Base-by-base conservation (phyloP, 2,797 vertebrate genomes). In the Nasua narica region DNA sequence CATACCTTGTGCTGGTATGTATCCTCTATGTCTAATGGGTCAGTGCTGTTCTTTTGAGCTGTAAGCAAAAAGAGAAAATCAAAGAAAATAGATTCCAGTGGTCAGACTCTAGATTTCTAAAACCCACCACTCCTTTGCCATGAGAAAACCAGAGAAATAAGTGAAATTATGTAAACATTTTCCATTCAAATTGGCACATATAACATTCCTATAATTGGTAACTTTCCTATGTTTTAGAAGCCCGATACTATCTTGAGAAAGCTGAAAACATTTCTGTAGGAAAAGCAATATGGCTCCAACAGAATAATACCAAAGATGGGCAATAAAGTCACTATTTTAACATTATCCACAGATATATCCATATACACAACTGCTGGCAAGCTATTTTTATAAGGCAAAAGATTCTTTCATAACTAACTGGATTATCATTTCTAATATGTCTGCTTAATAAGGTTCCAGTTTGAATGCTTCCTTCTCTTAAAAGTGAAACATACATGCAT, bases 1-100 rank as follows among this genome's bases (percentile, higher is more conserved):
- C 32, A 35, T 98, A 98, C 98, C 98, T 98, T 97, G 2, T 65
- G 50, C 23, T 91, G 93, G 52, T 60, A 79, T 93, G 27, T 52
- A 81, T 91, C 85, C 21, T 97, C 72, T 86, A 7, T 3, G 81
- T 77, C 70, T 87, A 89, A 77, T 43, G 3, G 13, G 10, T 91
- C 85, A 14, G 48, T 83, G 76, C n/a, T 76, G 74, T 72, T 13
- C 58, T 13, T 86, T 87, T 87, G 79, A 94, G 9, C 98, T 98
- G 74, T 97, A 98, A 98, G 60, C 18, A 90, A 40, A 95, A 96
- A 70, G 3, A 60, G 5, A 91, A 79, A 95, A 79, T 91, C 23
- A 91, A 95, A 87, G 74, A 74, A 93, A 90, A 90, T 1, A 95
- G 56, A 9, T 40, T 40, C 65, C 4, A 92, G 9, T 81, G 35